A percentile compares a stretch with the other conserved stretches of the same genome.
Conservation (phyloP, 2,797 vertebrate species). For the Cottoperca gobio region DNA sequence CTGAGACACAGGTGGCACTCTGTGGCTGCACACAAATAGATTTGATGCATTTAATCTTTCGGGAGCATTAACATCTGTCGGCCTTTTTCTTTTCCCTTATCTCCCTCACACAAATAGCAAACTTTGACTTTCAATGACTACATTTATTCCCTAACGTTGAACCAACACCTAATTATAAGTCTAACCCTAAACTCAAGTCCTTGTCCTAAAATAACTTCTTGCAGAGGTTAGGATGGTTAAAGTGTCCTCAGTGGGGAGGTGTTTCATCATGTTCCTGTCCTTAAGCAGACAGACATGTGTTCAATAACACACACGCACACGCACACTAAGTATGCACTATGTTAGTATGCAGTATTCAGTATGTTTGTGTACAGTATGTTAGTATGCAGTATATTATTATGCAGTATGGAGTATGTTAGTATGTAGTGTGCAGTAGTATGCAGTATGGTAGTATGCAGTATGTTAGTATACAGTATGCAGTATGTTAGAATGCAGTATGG, state of each 20-base stretch:
- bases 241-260: slow-evolving; percentile 16
- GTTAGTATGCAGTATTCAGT: too few relatives aligned
- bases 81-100: neutral
- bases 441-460: too few relatives aligned
- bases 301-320: too few relatives aligned
- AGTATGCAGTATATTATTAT: too few relatives aligned
- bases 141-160: neutral
- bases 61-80: slow-evolving; percentile 52
- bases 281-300: neutral
- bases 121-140: slow-evolving; percentile 18
- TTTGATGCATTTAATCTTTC: slow-evolving; percentile 10
- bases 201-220: slow-evolving; percentile 20
- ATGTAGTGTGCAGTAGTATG: too few relatives aligned
- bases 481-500: too few relatives aligned
- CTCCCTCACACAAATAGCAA: neutral
- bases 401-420: too few relatives aligned
- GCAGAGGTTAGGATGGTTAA: slow-evolving; percentile 15
- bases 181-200: slow-evolving; percentile 3
- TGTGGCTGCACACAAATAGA: slow-evolving; percentile 16
- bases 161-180: slow-evolving; percentile 10
- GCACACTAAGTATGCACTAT: too few relatives aligned
- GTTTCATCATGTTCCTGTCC: slow-evolving; percentile 19
- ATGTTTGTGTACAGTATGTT: too few relatives aligned
- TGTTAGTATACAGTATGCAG: too few relatives aligned
- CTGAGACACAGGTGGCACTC: slow-evolving; percentile 40